Conservation (phyloP, 2,888 invertebrate genomes). For the Melipona beecheii region DNA sequence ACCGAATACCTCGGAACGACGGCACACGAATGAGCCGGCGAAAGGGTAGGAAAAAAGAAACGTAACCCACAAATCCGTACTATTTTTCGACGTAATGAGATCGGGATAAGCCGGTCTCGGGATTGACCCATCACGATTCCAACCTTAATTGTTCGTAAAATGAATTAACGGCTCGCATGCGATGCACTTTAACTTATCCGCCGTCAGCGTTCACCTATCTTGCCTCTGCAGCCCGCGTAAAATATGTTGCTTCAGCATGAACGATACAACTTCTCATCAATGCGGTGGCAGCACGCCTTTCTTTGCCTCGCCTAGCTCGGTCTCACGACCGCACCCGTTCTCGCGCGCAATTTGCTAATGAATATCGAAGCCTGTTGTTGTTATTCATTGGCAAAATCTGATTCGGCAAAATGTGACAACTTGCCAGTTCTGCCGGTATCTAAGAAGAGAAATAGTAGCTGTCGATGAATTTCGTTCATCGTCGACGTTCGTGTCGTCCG, state of each 20-base stretch:
- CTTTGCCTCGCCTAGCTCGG: constrained; percentile 39
- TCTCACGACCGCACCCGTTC: constrained; percentile 42
- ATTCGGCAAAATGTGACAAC: constrained; percentile 35
- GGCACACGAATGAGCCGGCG: not conserved
- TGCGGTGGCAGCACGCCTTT: constrained; percentile 40
- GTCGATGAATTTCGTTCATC: not conserved
- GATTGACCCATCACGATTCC: constrained; percentile 69
- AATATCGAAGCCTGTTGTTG: constrained; percentile 70
- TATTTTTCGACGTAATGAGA: constrained; percentile 53
- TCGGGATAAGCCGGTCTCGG: constrained; percentile 57
- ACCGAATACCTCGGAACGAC: not conserved
- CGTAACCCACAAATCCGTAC: constrained; percentile 11
- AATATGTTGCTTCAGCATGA: constrained; percentile 72
- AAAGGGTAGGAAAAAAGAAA: not conserved
- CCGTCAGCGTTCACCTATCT: constrained; percentile 70
- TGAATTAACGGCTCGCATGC: constrained; percentile 81
- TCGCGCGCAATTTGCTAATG: constrained; percentile 77
- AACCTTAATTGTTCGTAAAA: constrained; percentile 79
- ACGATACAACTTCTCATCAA: constrained; percentile 72
- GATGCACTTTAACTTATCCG: constrained; percentile 81
- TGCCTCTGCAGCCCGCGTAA: constrained; percentile 60
- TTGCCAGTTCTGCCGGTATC: constrained; percentile 45
- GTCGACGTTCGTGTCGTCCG: too few species aligned
- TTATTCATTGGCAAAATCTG: constrained; percentile 64
- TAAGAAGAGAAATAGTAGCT: constrained; percentile 41